Evolutionary conservation across 1,140 invertebrate genomes (phyloP), one percentile per base, ranked within the genome.

Genomic region (Lysiphlebus fabarum): DNA sequence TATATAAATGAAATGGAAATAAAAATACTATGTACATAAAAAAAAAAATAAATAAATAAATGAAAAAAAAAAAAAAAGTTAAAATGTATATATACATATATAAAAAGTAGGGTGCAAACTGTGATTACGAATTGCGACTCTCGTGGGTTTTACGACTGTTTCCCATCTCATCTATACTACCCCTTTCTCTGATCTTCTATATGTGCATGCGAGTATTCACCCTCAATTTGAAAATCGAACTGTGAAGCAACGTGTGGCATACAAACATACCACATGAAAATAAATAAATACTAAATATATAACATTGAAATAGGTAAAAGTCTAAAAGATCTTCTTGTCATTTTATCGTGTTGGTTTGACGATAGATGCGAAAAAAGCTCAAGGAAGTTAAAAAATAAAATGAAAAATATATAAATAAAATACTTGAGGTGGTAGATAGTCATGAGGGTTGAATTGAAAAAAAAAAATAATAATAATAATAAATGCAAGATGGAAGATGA

Each of bases 271-370:
- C 61, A 56, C 56, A 59, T 59, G 59, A 60, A 71, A 71, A 73
- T 71, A 73, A 70, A 73, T 73, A 73, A 73, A 71, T 65, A 64
- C 64, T 51, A n/a, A n/a, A n/a, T n/a, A n/a, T n/a, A 26, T 58
- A 54, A 56, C 50, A 38, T 54, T 51, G 59, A 40, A 53, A 63
- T 57, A 57, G 61, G 48, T 49, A 26, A 49, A n/a, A 36, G 48
- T 49, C 48, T 49, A 33, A 26, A 49, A 36, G 26, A 26, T 33
- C 33, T 17, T 26, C 17, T 26, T 26, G 17, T 26, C 17, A 4
- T 26, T 26, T 26, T 26, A 26, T 26, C 17, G 17, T 2, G 17
- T 26, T 26, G 17, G 0, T 4, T 26, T 4, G 17, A 26, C 17
- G n/a, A n/a, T 26, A 1, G 17, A 4, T 26, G 17, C 2, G 17